Evolutionary conservation across 2,888 invertebrate species (phyloP), one percentile per base, ranked within the genome.

Genomic region (Amblyteles armatorius): DNA sequence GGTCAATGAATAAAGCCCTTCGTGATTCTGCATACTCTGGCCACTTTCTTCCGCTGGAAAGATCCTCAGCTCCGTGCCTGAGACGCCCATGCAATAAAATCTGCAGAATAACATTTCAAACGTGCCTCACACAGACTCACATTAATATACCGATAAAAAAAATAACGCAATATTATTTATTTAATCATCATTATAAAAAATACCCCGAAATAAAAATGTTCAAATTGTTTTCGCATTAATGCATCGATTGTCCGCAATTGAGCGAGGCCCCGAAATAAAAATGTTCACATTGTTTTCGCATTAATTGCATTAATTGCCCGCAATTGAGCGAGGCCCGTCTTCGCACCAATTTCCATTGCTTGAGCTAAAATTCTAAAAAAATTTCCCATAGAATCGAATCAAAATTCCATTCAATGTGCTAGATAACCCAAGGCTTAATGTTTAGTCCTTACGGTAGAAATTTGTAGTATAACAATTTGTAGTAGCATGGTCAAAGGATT

Each of bases 21-120:
- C 84, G 84, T 84, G 84, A 84, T 77, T 84, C 63, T 40, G 19
- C 71, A 50, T 22, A 57, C 26, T 57, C 5, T 26, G 57, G 57
- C 57, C 26, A 57, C 57, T 57, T 57, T 57, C 13, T 19, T 26
- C 13, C 11, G 26, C 26, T 9, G 22, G 13, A 57, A 13, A 3
- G 44, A 48, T 48, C 16, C 44, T 48, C 5, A 13, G 44, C 44
- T 48, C 44, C 44, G 44, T 16, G 44, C 44, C 44, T 48, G 44
- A 48, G 3, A 48, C 44, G 44, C 16, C 16, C 16, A 16, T 16
- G 44, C 44, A 48, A 48, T 48, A 3, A 48, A 48, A 48, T 13
- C 44, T 48, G 44, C 44, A 48, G 16, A 48, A 48, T 48, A 13
- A 16, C 16, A 4, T 16, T 48, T 48, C 4, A 16, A 48, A 48